Evolutionary conservation across 2,888 invertebrate genomes (phyloP).

Genomic region (Hydrotaea cyrtoneurina): DNA sequence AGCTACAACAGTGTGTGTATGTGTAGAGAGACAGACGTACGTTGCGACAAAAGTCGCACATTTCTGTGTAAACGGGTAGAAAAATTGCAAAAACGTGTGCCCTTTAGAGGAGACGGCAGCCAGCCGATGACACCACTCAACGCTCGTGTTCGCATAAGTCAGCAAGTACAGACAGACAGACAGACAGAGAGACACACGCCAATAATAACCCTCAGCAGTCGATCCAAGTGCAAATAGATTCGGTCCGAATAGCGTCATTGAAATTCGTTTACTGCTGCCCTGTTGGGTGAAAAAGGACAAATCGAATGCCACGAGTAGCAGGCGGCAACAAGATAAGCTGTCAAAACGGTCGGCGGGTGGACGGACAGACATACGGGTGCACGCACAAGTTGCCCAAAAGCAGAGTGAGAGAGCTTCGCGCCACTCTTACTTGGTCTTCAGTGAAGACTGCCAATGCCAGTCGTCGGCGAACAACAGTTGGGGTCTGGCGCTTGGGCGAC

Average conservation of each 20-base stretch:
- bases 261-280: neutral
- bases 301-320: neutral
- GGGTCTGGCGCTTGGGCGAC: slow-evolving; percentile 49
- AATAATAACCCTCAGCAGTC: neutral
- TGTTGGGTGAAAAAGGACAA: neutral
- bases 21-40: too few species aligned
- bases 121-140: neutral
- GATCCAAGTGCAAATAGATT: neutral
- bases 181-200: too few species aligned
- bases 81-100: slow-evolving; percentile 32
- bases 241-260: neutral
- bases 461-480: slow-evolving; percentile 28
- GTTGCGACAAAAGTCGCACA: neutral
- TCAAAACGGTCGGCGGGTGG: slow-evolving; percentile 2
- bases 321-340: slow-evolving; percentile 3
- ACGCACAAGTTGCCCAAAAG: neutral
- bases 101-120: neutral
- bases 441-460: neutral
- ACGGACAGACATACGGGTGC: neutral
- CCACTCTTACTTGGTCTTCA: neutral
- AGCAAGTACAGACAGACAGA: neutral
- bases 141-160: neutral
- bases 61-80: neutral
- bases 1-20: neutral
- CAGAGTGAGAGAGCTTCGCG: neutral